These are phyloP conservation scores for Callionymus lyra DNA, from an alignment of 2,113 vertebrate species.

Conservation along the genomic window DNA sequence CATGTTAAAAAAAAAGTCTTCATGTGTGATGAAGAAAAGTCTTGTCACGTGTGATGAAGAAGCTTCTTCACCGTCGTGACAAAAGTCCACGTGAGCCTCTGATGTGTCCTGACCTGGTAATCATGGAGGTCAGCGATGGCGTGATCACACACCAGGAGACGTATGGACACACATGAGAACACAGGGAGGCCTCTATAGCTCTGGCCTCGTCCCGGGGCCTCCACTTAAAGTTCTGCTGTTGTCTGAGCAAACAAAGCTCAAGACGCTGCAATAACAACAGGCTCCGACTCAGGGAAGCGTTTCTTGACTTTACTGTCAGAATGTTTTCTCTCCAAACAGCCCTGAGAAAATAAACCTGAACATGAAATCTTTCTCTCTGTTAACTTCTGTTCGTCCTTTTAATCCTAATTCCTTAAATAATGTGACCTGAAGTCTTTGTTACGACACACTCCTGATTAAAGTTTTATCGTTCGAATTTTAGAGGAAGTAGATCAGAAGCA, in stretches of 20 bases:
- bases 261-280: constrained; percentile 58
- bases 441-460: too few relatives aligned
- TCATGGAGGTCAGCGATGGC: constrained; percentile 57
- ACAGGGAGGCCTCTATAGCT: constrained; percentile 36
- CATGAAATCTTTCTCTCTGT: too few relatives aligned
- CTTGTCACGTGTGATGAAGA: too few relatives aligned
- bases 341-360: constrained; percentile 64
- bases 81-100: constrained; percentile 10
- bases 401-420: too few relatives aligned
- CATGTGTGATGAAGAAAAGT: too few relatives aligned
- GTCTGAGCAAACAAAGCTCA: constrained; percentile 67
- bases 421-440: too few relatives aligned
- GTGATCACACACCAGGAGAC: constrained; percentile 26
- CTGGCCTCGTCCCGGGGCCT: constrained; percentile 47
- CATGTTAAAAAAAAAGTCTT: too few relatives aligned
- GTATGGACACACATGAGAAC: constrained; percentile 29
- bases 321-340: constrained; percentile 59
- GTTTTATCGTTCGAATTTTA: too few relatives aligned
- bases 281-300: constrained; percentile 59
- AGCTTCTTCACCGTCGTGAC: constrained; percentile 35
- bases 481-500: too few relatives aligned
- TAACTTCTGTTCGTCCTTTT: too few relatives aligned
- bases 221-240: constrained; percentile 66
- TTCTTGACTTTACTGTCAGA: constrained; percentile 68
- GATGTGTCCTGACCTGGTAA: constrained; percentile 44